Evolutionary conservation across 1,140 invertebrate species (phyloP).

Genomic region (Hyphantria cunea): DNA sequence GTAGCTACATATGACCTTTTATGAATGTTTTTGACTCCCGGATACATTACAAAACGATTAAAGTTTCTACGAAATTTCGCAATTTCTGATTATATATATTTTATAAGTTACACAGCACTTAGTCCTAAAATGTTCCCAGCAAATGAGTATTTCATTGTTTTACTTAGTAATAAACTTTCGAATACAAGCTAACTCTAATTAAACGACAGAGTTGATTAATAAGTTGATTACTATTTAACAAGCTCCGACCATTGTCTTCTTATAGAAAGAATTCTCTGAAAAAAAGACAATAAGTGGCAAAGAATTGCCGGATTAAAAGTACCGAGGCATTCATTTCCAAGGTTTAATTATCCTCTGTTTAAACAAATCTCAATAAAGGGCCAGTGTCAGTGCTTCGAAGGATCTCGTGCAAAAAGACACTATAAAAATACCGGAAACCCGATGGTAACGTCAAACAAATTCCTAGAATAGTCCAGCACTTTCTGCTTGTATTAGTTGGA

Average conservation of each 20-base stretch:
- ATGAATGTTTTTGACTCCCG: no score
- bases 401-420: conserved; percentile 54
- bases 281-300: conserved; percentile 59
- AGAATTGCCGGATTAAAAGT: conserved; percentile 65
- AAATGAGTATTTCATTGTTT: conserved; percentile 30
- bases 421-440: conserved; percentile 52
- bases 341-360: conserved; percentile 78
- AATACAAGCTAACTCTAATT: conserved; percentile 51
- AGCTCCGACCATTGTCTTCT: conserved; percentile 60
- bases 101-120: no score
- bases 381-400: conserved; percentile 49
- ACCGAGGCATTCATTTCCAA: conserved; percentile 66
- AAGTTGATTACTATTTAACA: conserved; percentile 68
- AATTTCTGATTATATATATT: no score
- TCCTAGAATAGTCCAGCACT: conserved; percentile 55
- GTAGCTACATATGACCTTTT: no score
- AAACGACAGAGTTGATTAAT: conserved; percentile 70
- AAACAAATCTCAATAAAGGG: conserved; percentile 76
- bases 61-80: no score
- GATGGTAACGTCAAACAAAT: conserved; percentile 64
- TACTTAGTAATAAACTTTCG: conserved; percentile 28
- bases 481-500: conserved; percentile 48
- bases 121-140: conserved; percentile 4
- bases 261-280: conserved; percentile 55
- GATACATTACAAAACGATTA: no score